phyloP scores from a whole-genome alignment of 37 sponge, comb jelly and placozoan genomes.

The Sycon ciliatum region DNA sequence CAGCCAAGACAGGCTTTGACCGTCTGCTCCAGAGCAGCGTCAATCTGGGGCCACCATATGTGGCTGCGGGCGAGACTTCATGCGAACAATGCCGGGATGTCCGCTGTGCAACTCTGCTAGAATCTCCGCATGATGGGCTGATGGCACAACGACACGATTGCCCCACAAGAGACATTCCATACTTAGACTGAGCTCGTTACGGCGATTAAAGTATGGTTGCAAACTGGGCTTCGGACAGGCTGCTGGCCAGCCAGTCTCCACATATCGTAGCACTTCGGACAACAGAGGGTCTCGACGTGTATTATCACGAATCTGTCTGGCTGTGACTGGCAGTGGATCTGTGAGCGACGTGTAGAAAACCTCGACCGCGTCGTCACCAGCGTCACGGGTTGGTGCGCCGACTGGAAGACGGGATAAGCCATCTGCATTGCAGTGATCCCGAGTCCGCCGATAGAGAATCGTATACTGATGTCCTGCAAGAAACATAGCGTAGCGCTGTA shows the following conservation, averaged over 20 bases:
- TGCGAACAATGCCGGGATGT: not conserved
- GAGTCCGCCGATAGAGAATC: slow-evolving; percentile 43
- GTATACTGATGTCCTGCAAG: slow-evolving; percentile 39
- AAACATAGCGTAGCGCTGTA: slow-evolving; percentile 25
- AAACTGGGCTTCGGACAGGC: too few species aligned
- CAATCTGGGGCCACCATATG: slow-evolving; percentile 15
- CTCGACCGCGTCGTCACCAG: not conserved
- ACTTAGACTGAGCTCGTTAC: not conserved
- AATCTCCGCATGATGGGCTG: not conserved
- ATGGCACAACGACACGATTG: slow-evolving; percentile 2
- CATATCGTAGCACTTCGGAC: slow-evolving; percentile 6
- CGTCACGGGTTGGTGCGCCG: not conserved
- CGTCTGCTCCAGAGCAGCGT: not conserved
- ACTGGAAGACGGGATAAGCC: slow-evolving; percentile 48
- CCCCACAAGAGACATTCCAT: slow-evolving; percentile 22
- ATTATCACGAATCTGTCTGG: not conserved
- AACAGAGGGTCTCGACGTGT: slow-evolving; percentile 18
- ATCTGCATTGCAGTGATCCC: slow-evolving; percentile 47
- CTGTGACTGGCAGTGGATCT: not conserved
- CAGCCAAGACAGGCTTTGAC: not conserved
- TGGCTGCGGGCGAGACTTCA: slow-evolving; percentile 17
- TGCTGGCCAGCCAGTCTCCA: slow-evolving; percentile 12
- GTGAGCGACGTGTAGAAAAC: not conserved
- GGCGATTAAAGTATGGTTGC: not conserved
- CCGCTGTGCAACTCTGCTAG: not conserved